These are phyloP conservation scores for Chironomus striatipennis DNA, from an alignment of 1,140 invertebrate species.

Conservation along the genomic window DNA sequence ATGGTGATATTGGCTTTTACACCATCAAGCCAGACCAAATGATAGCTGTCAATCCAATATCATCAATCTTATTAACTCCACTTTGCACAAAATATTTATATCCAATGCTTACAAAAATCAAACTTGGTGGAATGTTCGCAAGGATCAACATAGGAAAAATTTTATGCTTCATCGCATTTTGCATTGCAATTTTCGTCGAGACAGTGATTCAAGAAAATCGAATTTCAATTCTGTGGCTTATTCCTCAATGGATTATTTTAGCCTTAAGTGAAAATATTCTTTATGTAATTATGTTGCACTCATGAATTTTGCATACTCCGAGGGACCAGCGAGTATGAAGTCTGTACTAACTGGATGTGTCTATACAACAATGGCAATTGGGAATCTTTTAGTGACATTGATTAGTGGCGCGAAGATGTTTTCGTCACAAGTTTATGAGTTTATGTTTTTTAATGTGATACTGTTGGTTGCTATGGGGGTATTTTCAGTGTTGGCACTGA, in stretches of 20 bases:
- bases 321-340: constrained; percentile 80
- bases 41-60: constrained; percentile 54
- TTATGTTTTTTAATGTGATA: constrained; percentile 71
- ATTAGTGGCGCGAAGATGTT: constrained; percentile 46
- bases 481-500: too few species aligned
- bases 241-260: constrained; percentile 75
- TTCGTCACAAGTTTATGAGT: constrained; percentile 47
- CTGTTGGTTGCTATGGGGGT: constrained; percentile 62
- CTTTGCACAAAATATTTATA: constrained; percentile 53
- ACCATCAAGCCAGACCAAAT: constrained; percentile 56
- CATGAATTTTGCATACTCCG: constrained; percentile 78
- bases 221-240: constrained; percentile 65
- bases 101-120: constrained; percentile 35
- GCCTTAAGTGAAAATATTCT: constrained; percentile 75
- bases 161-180: constrained; percentile 53
- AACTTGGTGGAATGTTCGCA: constrained; percentile 47
- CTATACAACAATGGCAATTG: constrained; percentile 75
- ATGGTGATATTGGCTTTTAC: constrained; percentile 43
- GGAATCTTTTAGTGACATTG: constrained; percentile 63
- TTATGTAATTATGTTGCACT: constrained; percentile 77
- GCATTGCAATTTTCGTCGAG: constrained; percentile 15
- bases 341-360: constrained; percentile 76
- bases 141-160: constrained; percentile 58
- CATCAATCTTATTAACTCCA: constrained; percentile 59
- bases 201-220: constrained; percentile 31